These are phyloP conservation scores for Phocides pigmalion DNA, from an alignment of 1,140 invertebrate genomes.

Conservation along the genomic window DNA sequence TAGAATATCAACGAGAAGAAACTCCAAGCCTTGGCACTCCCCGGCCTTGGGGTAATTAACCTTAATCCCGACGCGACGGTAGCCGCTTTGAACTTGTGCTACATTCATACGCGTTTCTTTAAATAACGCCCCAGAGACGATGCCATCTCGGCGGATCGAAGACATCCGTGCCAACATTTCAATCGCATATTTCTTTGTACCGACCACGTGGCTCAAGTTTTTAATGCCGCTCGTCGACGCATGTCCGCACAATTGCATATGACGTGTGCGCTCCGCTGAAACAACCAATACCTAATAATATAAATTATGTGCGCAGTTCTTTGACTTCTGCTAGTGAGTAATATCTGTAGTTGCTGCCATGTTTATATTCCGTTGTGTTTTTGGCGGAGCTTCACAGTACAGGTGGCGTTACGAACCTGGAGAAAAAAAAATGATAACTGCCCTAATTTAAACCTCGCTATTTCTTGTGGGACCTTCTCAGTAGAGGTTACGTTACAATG, in stretches of 20 bases:
- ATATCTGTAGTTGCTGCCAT: not conserved
- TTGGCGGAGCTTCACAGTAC: no score
- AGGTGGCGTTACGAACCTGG: no score
- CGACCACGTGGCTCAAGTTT: slow-evolving; percentile 57
- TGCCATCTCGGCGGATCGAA: slow-evolving; percentile 42
- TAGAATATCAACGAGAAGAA: not conserved
- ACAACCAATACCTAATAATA: no score
- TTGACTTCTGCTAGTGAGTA: not conserved
- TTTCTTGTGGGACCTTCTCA: no score
- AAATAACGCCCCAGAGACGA: slow-evolving; percentile 59
- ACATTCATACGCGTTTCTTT: slow-evolving; percentile 62
- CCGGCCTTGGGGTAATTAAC: slow-evolving; percentile 74
- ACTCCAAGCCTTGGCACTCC: slow-evolving; percentile 17
- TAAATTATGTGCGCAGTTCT: slow-evolving; percentile 31
- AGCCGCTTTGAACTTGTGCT: slow-evolving; percentile 72
- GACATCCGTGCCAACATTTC: slow-evolving; percentile 65
- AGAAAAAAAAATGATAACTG: no score
- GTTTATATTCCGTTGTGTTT: no score
- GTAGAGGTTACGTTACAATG: no score
- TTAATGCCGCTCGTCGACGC: slow-evolving; percentile 32
- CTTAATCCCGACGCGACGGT: slow-evolving; percentile 59
- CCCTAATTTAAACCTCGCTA: no score
- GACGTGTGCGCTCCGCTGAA: slow-evolving; percentile 18
- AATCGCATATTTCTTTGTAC: slow-evolving; percentile 49
- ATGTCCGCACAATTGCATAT: not conserved